phyloP scores from a whole-genome alignment of 2,113 vertebrate genomes.

The Rhinogobius similis region DNA sequence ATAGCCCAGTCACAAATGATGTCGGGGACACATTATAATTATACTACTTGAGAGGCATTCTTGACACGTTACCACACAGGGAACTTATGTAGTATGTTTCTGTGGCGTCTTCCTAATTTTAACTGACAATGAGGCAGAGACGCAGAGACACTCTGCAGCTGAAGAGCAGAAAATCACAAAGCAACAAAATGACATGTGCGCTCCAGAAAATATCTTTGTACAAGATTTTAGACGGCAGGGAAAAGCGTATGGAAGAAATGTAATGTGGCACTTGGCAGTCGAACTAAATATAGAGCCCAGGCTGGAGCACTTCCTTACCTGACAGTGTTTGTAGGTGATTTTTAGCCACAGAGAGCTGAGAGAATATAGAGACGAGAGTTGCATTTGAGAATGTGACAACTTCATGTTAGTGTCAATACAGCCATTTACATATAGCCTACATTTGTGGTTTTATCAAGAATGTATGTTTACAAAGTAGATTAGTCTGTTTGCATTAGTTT shows the following conservation, averaged over 20 bases:
- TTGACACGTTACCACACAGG: conserved; percentile 15
- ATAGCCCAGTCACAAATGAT: neutral
- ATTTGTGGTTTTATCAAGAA: neutral
- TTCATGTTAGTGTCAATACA: neutral
- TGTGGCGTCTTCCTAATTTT: conserved; percentile 18
- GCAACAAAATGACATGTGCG: conserved; percentile 15
- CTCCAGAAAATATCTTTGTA: conserved; percentile 8
- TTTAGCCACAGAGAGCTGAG: conserved; percentile 39
- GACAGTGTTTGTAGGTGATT: conserved; percentile 50
- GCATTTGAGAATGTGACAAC: conserved; percentile 13
- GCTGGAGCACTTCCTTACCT: conserved; percentile 42
- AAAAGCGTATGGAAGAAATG: conserved; percentile 33
- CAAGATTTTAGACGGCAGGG: conserved; percentile 25
- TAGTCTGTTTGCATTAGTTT: too few species aligned
- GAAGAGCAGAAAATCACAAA: conserved; percentile 13
- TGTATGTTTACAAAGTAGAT: neutral
- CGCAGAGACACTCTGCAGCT: neutral
- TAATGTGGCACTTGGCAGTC: conserved; percentile 39
- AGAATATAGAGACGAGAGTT: conserved; percentile 20
- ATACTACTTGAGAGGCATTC: conserved; percentile 23
- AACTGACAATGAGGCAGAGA: neutral
- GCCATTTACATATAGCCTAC: neutral
- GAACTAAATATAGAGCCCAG: conserved; percentile 57
- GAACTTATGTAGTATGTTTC: conserved; percentile 10
- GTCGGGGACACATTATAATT: conserved; percentile 31